Percentiles rank a stretch among this genome's conserved stretches.
phyloP scores from a whole-genome alignment of 2,797 vertebrate genomes.

The Lindbergichthys nudifrons region DNA sequence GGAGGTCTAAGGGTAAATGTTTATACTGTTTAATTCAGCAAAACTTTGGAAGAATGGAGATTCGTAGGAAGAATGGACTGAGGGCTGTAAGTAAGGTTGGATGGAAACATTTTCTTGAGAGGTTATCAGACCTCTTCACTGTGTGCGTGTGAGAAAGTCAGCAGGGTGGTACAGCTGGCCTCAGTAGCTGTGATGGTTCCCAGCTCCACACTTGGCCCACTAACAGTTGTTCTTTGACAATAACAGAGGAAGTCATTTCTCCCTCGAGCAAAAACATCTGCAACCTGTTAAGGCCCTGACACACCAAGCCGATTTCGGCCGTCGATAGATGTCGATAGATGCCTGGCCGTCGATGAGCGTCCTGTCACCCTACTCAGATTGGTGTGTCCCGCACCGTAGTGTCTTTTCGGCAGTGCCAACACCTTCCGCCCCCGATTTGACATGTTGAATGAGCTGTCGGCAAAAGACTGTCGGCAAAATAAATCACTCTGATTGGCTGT shows the following conservation, averaged over 20 bases:
- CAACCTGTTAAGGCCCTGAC: slow-evolving; percentile 57
- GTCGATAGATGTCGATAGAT: too few species aligned
- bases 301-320: not conserved
- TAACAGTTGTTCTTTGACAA: slow-evolving; percentile 70
- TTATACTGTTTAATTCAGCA: not conserved
- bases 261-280: slow-evolving; percentile 71
- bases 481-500: too few species aligned
- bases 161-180: slow-evolving; percentile 45
- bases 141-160: slow-evolving; percentile 38
- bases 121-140: slow-evolving; percentile 4
- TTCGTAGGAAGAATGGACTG: not conserved
- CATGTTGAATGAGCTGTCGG: too few species aligned
- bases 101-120: slow-evolving; percentile 16
- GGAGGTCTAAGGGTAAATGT: not conserved
- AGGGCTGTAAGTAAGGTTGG: not conserved
- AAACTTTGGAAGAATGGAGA: not conserved
- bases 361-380: too few species aligned
- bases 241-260: slow-evolving; percentile 78
- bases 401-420: too few species aligned
- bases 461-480: too few species aligned
- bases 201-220: slow-evolving; percentile 59
- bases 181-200: slow-evolving; percentile 63
- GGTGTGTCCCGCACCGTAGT: too few species aligned
- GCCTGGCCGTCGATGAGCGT: too few species aligned
- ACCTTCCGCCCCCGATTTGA: too few species aligned